phyloP scores from a whole-genome alignment of 2,113 vertebrate genomes.

The Phodopus roborovskii region DNA sequence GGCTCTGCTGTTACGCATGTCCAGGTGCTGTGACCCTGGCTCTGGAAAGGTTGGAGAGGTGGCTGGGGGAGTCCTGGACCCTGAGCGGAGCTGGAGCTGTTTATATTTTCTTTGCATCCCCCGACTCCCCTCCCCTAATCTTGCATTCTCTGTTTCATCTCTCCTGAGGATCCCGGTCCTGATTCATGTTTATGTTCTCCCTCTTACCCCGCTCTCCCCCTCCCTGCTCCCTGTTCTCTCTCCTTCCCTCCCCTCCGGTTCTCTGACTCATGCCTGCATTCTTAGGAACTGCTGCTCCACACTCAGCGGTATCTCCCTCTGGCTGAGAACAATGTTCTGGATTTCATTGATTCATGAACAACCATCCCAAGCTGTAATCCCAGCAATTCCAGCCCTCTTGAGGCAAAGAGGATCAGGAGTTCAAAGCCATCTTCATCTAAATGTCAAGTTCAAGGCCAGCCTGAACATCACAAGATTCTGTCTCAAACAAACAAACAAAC shows the following conservation, averaged over 20 bases:
- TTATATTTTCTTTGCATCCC: neutral
- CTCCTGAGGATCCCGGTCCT: neutral
- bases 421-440: neutral
- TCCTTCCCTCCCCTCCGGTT: neutral
- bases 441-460: neutral
- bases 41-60: neutral
- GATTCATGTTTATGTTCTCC: too few species aligned
- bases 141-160: neutral
- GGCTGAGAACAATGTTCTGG: neutral
- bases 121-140: neutral
- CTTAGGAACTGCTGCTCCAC: slow-evolving; percentile 10
- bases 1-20: neutral
- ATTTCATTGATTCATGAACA: neutral
- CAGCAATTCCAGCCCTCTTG: neutral
- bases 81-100: neutral
- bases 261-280: slow-evolving; percentile 49
- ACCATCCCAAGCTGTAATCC: neutral
- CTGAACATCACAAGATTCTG: neutral
- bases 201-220: neutral
- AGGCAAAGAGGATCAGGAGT: neutral
- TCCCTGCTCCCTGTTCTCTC: neutral
- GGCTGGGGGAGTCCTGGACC: neutral
- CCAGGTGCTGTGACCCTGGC: neutral
- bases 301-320: neutral
- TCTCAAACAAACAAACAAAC: neutral